Base-by-base conservation (phyloP, 1,140 invertebrate genomes). In the Brachionus sp. region DNA sequence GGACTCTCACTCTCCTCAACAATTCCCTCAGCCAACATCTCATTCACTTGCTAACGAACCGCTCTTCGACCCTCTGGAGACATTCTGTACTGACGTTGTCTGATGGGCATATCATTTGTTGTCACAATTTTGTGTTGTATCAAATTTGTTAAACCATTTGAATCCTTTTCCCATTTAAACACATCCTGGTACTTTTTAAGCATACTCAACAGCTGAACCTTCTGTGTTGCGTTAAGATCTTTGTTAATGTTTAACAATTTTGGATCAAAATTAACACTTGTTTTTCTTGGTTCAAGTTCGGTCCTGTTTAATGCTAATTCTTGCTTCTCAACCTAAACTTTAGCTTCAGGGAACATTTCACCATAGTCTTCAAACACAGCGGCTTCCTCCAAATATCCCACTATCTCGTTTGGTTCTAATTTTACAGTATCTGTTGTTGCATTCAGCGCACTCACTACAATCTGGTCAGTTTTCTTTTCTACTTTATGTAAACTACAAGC, bases 11-110 rank as follows among this genome's bases (percentile, higher is more conserved):
- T 39, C 10, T 57, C 80, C 83, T 83, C 83, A 83, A 86, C 84
- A 5, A 86, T 84, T 53, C 62, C 84, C 35, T 77, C 35, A 23
- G 85, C 13, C 19, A 78, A 33, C 46, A 78, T 78, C 33, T 53
- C 6, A 25, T 78, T 42, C 7, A 78, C 62, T 33, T 66, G 62
- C 7, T 66, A 4, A 9, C 62, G 62, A 33, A 73, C 35, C n/a
- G 37, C 19, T 19, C 12, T 10, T 5, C 35, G 10, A 10, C 16
- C 39, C 7, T 37, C 29, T 37, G 35, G 39, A 42, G 35, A 23
- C 68, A 73, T 37, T 35, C 13, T 19, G n/a, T 73, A 73, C 19
- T 42, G 68, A 23, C 35, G 29, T 16, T 33, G 25, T 73, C 35
- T 73, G 10, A 44, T 73, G 6, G 37, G 68, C 19, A 23, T 4